Evolutionary conservation across 2,888 invertebrate species (phyloP), one percentile per base, ranked within the genome.

Genomic region (Drosophila demipolita): DNA sequence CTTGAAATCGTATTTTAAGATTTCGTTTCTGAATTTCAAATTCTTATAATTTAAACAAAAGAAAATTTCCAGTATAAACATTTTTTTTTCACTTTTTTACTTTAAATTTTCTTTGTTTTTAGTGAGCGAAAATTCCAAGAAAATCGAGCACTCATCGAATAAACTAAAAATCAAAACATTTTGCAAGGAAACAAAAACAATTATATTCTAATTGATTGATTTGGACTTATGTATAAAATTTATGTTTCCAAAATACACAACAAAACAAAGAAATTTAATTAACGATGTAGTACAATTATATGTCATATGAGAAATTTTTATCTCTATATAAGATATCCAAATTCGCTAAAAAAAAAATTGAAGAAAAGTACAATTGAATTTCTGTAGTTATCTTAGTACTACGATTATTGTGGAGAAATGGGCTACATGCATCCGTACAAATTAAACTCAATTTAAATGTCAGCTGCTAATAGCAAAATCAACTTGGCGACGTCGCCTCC

Each of bases 371-470:
- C 26, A 26, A 2, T 9, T 9, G 17, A 4, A 11, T 50, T n/a
- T 3, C 11, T 29, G 29, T 12, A 32, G n/a, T 17, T n/a, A 29
- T 50, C 50, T 26, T 9, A 9, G 49, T 17, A 17, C 17, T 15
- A 2, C 12, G 55, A 32, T 15, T 33, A 35, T 6, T 6, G 35
- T 0, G 49, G 29, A 33, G 33, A 50, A 50, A 33, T 15, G 3
- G 17, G 11, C 8, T 33, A 32, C 38, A 5, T 12, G 23, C 38
- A 17, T 45, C 3, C 20, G 32, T 7, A 6, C 15, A 48, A 64
- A 23, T 57, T 58, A 49, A 72, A 80, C 55, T 54, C 17, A 45
- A 79, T 65, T 63, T 52, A 11, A 42, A 53, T 45, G 48, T n/a
- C 40, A 3, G n/a, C 48, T 45, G 55, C 9, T n/a, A 48, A 40